These are phyloP conservation scores for Cyaniris semiargus DNA, from an alignment of 2,888 invertebrate genomes.

Conservation along the genomic window DNA sequence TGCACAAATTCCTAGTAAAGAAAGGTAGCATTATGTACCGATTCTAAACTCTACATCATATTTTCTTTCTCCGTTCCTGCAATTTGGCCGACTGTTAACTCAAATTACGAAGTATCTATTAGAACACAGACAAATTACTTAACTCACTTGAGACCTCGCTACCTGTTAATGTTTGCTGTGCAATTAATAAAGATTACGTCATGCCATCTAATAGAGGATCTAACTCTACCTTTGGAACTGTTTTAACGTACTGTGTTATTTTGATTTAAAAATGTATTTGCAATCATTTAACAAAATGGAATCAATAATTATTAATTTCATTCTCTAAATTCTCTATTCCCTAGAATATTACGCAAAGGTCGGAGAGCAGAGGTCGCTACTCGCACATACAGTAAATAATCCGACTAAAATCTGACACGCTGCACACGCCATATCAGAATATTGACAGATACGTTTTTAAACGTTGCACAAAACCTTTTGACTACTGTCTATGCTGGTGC, in stretches of 20 bases:
- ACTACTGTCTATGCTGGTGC: too few species aligned
- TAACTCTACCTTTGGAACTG: background rate
- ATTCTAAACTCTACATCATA: background rate
- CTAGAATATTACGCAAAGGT: too few species aligned
- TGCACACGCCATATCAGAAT: too few species aligned
- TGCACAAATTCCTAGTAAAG: too few species aligned
- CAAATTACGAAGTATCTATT: background rate
- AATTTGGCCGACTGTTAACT: background rate
- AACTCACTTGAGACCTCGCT: constrained; percentile 19
- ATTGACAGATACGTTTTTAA: too few species aligned
- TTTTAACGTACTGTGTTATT: background rate
- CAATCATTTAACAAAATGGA: background rate
- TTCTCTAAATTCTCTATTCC: too few species aligned
- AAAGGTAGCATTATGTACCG: background rate
- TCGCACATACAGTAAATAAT: too few species aligned
- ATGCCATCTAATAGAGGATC: constrained; percentile 30
- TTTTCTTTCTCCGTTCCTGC: background rate
- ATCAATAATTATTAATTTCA: too few species aligned
- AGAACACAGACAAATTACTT: background rate
- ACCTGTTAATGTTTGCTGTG: constrained; percentile 38
- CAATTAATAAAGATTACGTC: constrained; percentile 40
- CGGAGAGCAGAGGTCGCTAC: too few species aligned
- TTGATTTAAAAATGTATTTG: background rate
- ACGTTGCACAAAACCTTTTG: too few species aligned
- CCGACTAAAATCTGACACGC: too few species aligned